A percentile compares a stretch with the other conserved stretches of the same genome.
Conservation (phyloP, 2,797 vertebrate species). For the Pseudopleuronectes americanus region DNA sequence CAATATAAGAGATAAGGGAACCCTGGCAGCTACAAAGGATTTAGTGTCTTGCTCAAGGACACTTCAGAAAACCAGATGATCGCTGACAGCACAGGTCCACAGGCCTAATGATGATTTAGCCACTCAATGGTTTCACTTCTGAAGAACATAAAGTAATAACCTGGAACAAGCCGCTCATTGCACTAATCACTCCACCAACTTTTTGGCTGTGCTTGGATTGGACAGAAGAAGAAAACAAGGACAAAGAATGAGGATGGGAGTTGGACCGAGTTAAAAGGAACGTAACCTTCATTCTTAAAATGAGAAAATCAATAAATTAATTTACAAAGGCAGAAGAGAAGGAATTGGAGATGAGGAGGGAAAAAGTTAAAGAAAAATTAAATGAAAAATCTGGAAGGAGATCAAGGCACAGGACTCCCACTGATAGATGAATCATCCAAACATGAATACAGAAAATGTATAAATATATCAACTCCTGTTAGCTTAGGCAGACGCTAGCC, state of each 20-base stretch:
- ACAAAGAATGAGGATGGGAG: constrained; percentile 6
- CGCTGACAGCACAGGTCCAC: not conserved
- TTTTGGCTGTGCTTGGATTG: constrained; percentile 21
- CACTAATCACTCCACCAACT: constrained; percentile 32
- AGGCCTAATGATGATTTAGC: not conserved
- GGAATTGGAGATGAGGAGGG: constrained; percentile 33
- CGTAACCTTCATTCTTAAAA: constrained; percentile 23
- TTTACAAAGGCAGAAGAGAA: constrained; percentile 22
- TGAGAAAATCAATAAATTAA: constrained; percentile 49
- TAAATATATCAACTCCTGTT: constrained; percentile 71
- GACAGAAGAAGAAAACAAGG: constrained; percentile 29
- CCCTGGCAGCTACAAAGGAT: constrained; percentile 4
- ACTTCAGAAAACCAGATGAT: constrained; percentile 23
- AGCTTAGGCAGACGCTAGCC: constrained; percentile 49
- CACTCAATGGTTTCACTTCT: not conserved
- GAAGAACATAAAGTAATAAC: constrained; percentile 32
- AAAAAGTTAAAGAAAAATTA: constrained; percentile 30
- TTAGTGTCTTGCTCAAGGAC: constrained; percentile 34
- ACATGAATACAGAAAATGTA: constrained; percentile 65
- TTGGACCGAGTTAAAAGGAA: constrained; percentile 14
- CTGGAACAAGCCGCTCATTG: constrained; percentile 17
- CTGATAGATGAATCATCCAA: constrained; percentile 71
- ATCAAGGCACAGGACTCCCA: constrained; percentile 75
- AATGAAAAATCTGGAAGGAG: constrained; percentile 58
- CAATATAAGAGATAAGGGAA: not conserved